Evolutionary conservation across 1,140 invertebrate genomes (phyloP).

Genomic region (Hypothenemus hampei): DNA sequence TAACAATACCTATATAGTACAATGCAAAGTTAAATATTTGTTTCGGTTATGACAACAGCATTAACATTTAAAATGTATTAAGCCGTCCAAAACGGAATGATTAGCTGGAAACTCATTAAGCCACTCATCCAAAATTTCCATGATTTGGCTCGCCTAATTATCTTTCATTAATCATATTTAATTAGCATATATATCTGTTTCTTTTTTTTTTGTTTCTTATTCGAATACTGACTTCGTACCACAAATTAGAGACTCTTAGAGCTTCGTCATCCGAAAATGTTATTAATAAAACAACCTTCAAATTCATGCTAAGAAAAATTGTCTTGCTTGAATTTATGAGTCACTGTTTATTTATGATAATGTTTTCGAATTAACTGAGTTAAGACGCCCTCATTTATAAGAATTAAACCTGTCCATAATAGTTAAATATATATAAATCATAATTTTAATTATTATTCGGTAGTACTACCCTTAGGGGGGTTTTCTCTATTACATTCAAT

Average conservation of each 20-base stretch:
- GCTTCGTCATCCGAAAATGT: neutral
- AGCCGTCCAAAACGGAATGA: slow-evolving; percentile 19
- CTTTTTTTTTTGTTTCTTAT: slow-evolving; percentile 14
- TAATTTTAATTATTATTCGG: too few relatives aligned
- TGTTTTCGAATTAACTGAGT: neutral
- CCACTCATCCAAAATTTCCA: slow-evolving; percentile 18
- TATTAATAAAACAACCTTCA: neutral
- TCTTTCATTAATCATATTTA: slow-evolving; percentile 29
- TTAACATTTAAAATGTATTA: slow-evolving; percentile 15
- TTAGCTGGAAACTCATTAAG: slow-evolving; percentile 25
- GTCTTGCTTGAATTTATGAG: neutral
- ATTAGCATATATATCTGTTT: slow-evolving; percentile 29
- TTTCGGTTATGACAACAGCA: neutral
- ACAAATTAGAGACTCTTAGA: neutral
- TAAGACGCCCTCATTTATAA: too few relatives aligned
- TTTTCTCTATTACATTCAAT: too few relatives aligned
- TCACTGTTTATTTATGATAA: neutral
- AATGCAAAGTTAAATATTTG: neutral
- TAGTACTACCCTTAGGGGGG: too few relatives aligned
- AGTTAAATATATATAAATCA: too few relatives aligned
- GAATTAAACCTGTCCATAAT: too few relatives aligned
- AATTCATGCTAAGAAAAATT: neutral
- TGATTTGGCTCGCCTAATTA: slow-evolving; percentile 24
- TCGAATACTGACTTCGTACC: slow-evolving; percentile 6
- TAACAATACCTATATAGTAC: too few relatives aligned